Evolutionary conservation across 2,888 invertebrate species (phyloP), one percentile per base, ranked within the genome.

Genomic region (Branchellion lobata): DNA sequence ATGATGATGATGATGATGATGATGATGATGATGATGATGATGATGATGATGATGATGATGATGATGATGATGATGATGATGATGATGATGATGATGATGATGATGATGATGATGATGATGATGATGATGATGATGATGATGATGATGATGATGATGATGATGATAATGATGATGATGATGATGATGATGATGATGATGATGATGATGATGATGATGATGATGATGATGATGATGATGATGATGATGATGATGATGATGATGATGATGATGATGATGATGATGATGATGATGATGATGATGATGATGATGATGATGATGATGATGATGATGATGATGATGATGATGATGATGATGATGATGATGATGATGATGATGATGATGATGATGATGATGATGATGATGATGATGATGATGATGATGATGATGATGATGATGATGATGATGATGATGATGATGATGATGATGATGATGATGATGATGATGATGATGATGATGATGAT

Each of bases 181-280:
- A 75, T 53, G 75, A 75, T 75, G 75, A 75, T 1, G 75, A 53
- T 75, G 75, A 57, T 53, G 75, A 53, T 53, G 75, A 53, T 75
- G 75, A 75, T 53, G 75, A 75, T 47, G 57, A 75, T 2, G 75
- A 75, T 47, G 57, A 75, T 75, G 65, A 65, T 65, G 57, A 75
- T 2, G 75, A 75, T 47, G 57, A 75, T 75, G 65, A 65, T 65
- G 57, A 75, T 2, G 75, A 75, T 47, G 57, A 75, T 75, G 65
- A 65, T 65, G 57, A 75, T 2, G 75, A 75, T 47, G 57, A 75
- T 75, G 65, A 65, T 65, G 57, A 75, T 2, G 75, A 75, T 47
- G 57, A 75, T 75, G 65, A 65, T 65, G 57, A 75, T 2, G 75
- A 75, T 47, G 57, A 75, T 75, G 65, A 65, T 65, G 57, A 75